Base-by-base conservation (phyloP, 64 coral and sea anemone genomes). In the Dendrophyllia cribrosa region DNA sequence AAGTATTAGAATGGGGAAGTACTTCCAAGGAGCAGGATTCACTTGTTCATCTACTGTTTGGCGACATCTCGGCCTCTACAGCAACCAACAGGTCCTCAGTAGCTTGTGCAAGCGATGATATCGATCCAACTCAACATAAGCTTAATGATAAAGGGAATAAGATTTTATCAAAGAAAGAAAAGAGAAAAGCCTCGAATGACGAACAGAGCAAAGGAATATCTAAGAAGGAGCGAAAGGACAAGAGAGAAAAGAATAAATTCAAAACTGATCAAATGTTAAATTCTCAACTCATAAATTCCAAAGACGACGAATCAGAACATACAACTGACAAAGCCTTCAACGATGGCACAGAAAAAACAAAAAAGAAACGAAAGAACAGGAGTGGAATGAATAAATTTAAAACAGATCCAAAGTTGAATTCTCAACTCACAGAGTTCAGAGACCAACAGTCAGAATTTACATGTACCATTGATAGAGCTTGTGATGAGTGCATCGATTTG, bases 1-100 rank as follows among this genome's bases (percentile, higher is more conserved):
- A 94, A 51, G 77, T 88, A 46, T 69, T 61, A 25, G 76, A 90
- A 14, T 97, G 95, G 95, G 89, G 75, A 59, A 61, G 22, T 34
- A 63, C 47, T 15, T 83, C 88, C 13, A 62, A 93, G 59, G 77
- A 82, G 17, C 75, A 84, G 22, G 61, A 91, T 71, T 65, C 62
- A 10, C 92, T 97, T 75, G 50, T 94, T 61, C 22, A 87, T 58
- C 76, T 77, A 74, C 82, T 97, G 14, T 97, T 97, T 91, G 92
- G 92, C 45, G 55, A 75, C 50, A 73, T 86, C 45, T 24, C 91
- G 34, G 26, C 13, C 25, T 9, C 1, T 45, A 58, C 7, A 47
- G 19, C 6, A 56, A 26, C 3, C 67, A 76, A 63, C 51, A 49
- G 5, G 21, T 44, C 70, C 1, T 6, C 67, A 70, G 9, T 4